Percentiles rank a stretch among this genome's conserved stretches.
Evolutionary conservation across 2,797 vertebrate genomes (phyloP).

Genomic region (Mormyrops boulengeri): DNA sequence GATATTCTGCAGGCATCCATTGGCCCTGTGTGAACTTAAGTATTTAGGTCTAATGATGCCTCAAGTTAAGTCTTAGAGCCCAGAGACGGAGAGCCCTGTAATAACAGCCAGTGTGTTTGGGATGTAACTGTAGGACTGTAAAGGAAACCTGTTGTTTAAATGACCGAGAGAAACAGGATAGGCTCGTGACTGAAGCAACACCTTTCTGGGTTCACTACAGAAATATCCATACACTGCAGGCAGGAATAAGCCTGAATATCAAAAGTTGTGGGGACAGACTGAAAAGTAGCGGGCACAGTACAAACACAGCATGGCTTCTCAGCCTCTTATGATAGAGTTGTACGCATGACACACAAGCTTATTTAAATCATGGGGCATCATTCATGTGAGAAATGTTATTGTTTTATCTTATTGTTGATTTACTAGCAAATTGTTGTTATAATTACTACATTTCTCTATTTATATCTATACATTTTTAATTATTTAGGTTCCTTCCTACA

Average conservation of each 20-base stretch:
- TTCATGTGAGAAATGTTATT: neutral
- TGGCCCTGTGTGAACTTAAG: neutral
- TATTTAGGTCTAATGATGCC: neutral
- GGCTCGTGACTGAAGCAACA: neutral
- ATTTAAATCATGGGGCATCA: neutral
- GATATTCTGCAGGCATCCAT: neutral
- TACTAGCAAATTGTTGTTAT: neutral
- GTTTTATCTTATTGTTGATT: neutral
- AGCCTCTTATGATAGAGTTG: neutral
- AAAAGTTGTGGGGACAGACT: neutral
- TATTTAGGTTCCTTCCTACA: neutral
- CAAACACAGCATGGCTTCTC: neutral
- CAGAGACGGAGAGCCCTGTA: neutral
- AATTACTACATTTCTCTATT: neutral
- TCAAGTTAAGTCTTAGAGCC: neutral
- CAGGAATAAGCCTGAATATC: neutral
- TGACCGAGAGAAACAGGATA: neutral
- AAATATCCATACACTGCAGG: neutral
- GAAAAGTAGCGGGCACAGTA: neutral
- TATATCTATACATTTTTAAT: neutral
- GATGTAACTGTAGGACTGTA: neutral
- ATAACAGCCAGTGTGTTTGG: neutral
- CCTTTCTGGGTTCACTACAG: neutral
- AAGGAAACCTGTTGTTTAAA: neutral
- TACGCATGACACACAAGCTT: neutral